Percentiles rank a stretch among this genome's conserved stretches.
Conservation (phyloP, 1,140 invertebrate genomes). For the Scaptodrosophila lebanonensis region DNA sequence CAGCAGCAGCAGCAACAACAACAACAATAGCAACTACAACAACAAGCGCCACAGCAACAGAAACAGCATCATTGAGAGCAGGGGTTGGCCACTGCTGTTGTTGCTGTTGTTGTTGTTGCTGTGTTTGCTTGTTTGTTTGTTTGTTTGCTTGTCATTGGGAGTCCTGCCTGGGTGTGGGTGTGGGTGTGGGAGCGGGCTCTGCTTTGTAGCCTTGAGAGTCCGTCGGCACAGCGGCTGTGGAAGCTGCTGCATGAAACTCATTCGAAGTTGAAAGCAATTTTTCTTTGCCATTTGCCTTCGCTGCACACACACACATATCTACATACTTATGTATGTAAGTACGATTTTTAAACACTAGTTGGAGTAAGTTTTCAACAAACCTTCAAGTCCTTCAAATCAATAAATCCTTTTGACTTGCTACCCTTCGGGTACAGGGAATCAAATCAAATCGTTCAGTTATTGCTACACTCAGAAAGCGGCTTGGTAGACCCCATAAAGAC, state of each 20-base stretch:
- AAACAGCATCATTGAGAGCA: not conserved
- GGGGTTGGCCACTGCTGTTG: conserved; percentile 24
- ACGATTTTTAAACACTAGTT: too few relatives aligned
- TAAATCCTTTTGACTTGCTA: too few relatives aligned
- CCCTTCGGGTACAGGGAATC: too few relatives aligned
- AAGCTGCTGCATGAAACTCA: conserved; percentile 51
- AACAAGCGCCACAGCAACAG: conserved; percentile 54
- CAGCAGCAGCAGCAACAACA: conserved; percentile 32
- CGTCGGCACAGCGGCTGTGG: conserved; percentile 17
- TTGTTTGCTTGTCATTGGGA: conserved; percentile 28
- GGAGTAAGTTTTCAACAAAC: too few relatives aligned
- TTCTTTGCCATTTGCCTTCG: conserved; percentile 38
- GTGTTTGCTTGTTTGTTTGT: too few relatives aligned
- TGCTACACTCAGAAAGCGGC: too few relatives aligned
- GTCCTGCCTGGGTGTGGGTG: not conserved
- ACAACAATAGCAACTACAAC: conserved; percentile 16
- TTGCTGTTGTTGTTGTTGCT: conserved; percentile 41
- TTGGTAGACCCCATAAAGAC: too few relatives aligned
- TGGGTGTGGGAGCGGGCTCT: conserved; percentile 4
- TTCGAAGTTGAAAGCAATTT: conserved; percentile 68
- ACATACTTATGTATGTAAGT: not conserved
- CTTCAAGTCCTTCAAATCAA: too few relatives aligned
- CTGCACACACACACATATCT: conserved; percentile 22
- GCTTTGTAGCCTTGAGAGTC: conserved; percentile 17
- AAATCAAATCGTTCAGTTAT: too few relatives aligned